Base-by-base conservation (phyloP, 2,797 vertebrate genomes). In the Acanthopagrus latus region DNA sequence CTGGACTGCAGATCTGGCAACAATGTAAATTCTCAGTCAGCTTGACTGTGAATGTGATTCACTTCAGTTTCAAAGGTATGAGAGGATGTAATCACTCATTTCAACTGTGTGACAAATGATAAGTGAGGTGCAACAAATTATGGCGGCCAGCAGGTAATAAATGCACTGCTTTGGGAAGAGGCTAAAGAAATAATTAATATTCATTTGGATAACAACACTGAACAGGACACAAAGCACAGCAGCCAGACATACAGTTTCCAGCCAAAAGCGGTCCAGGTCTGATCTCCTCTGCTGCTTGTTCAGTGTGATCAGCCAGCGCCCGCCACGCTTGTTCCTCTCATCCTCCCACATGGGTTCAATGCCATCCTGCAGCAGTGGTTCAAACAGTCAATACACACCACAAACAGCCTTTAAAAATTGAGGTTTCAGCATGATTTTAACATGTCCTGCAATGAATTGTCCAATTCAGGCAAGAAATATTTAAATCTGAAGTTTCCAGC, bases 311-410 rank as follows among this genome's bases (percentile, higher is more conserved):
- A 99, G 93, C 98, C 98, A 99, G 90, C 98, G 96, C 55, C 98
- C 98, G 82, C 98, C 98, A 78, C 95, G 95, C 89, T 98, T 99
- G 95, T 99, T 99, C 87, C 97, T 97, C 85, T 99, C 97, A 86
- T 99, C 98, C 95, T 99, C 98, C 98, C 98, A 99, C 98, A 99
- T 99, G 70, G 98, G 98, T 75, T 99, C 98, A 90, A 99, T 98
- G 50, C 97, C 97, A 89, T 99, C 97, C 97, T 99, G 91, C 65
- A 88, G 83, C 21, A 21, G 51, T 2, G 55, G 55, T 76, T 84
- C 69, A 85, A n/a, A 80, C 10, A 10, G 72, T 88, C 76, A 89
- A 64, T 29, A 78, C 64, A 64, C 38, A 38, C 52, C 50, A 55
- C 7, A 64, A 74, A 80, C 52, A 58, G 20, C 23, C 4, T 59